These are phyloP conservation scores for Ophraella communa DNA, from an alignment of 2,888 invertebrate species.

Conservation along the genomic window DNA sequence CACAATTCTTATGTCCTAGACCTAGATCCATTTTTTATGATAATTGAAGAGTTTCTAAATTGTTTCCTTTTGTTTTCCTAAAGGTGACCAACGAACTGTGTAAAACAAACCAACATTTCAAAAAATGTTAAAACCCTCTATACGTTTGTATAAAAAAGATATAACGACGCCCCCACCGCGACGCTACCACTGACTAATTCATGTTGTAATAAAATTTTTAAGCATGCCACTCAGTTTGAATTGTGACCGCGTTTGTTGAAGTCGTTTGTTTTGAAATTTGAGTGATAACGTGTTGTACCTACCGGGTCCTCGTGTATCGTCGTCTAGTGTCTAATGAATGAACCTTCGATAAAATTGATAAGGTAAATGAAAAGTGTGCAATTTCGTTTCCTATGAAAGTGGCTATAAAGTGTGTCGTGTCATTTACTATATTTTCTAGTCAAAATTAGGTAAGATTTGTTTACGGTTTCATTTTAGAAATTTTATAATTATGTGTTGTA, in stretches of 20 bases:
- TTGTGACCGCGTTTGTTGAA: constrained; percentile 44
- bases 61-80: no score
- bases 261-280: constrained; percentile 28
- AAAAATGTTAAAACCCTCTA: no score
- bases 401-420: constrained; percentile 10
- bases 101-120: no score
- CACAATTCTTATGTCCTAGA: no score
- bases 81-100: no score
- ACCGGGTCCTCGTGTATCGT: not conserved
- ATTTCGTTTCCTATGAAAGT: not conserved
- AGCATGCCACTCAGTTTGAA: constrained; percentile 45
- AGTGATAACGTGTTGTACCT: not conserved
- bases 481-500: not conserved
- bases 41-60: no score
- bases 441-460: constrained; percentile 16
- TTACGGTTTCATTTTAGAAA: constrained; percentile 4
- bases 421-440: constrained; percentile 3
- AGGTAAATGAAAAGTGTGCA: constrained; percentile 5
- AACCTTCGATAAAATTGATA: constrained; percentile 9
- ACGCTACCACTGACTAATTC: constrained; percentile 32
- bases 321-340: no score
- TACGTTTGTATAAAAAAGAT: not conserved
- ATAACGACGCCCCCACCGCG: not conserved
- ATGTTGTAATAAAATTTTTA: constrained; percentile 44
- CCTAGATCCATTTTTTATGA: no score